These are phyloP conservation scores for Phengaris alcon DNA, from an alignment of 2,888 invertebrate species.

Conservation along the genomic window DNA sequence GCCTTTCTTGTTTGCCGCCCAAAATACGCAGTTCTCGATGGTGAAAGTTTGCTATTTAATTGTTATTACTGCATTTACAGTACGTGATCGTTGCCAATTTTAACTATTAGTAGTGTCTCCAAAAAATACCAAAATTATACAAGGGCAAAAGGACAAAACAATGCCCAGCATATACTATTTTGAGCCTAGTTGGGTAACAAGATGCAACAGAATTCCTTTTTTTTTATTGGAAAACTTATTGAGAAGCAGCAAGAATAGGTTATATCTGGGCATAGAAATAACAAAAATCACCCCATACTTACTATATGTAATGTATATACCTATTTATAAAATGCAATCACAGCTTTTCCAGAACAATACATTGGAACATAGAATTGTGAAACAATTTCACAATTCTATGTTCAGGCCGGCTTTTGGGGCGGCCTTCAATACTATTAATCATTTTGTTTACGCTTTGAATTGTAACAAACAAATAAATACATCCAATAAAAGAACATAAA, in stretches of 20 bases:
- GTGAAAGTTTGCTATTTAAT: neutral
- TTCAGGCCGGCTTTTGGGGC: conserved; percentile 18
- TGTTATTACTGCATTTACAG: neutral
- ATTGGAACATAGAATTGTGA: conserved; percentile 14
- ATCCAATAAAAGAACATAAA: conserved; percentile 25
- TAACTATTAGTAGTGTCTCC: neutral
- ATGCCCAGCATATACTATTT: no score
- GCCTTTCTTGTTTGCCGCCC: conserved; percentile 29
- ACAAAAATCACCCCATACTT: neutral
- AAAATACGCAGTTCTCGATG: conserved; percentile 25
- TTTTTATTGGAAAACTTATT: neutral
- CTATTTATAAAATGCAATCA: conserved; percentile 19
- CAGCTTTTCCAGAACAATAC: conserved; percentile 21
- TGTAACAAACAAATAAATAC: conserved; percentile 28
- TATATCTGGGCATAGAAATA: neutral
- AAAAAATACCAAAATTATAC: neutral
- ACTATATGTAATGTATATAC: neutral
- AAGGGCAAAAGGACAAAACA: neutral
- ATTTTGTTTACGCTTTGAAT: conserved; percentile 44
- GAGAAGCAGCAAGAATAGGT: neutral
- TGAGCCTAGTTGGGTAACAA: no score
- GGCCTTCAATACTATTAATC: conserved; percentile 41
- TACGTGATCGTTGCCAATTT: neutral
- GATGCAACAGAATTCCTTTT: no score
- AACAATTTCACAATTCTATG: no score